phyloP scores from a whole-genome alignment of 2,888 invertebrate species.

The Seira sanloemensis region DNA sequence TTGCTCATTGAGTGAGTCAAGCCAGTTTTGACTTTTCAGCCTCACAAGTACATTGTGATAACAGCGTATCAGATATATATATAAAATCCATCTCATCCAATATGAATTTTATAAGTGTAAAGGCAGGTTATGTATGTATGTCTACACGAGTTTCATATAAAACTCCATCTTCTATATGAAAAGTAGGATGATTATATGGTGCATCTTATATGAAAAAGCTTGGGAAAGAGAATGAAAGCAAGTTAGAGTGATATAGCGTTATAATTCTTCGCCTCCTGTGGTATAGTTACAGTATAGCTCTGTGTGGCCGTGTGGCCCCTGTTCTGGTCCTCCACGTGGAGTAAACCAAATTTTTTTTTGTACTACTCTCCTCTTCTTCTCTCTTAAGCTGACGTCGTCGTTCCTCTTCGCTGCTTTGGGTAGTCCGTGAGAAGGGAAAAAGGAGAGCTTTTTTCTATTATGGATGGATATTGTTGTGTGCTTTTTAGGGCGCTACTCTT shows the following conservation, averaged over 20 bases:
- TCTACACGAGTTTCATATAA: conserved; percentile 63
- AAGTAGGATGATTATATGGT: conserved; percentile 25
- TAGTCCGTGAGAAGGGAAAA: conserved; percentile 44
- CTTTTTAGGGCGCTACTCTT: conserved; percentile 68
- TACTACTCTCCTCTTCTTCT: conserved; percentile 35
- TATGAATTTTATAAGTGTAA: conserved; percentile 26
- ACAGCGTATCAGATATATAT: conserved; percentile 2
- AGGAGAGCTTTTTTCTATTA: no score
- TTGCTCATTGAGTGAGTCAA: conserved; percentile 48
- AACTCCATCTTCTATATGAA: not conserved
- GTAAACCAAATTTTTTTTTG: conserved; percentile 64
- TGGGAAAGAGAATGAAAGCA: conserved; percentile 41
- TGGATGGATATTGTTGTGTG: no score
- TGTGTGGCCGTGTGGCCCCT: conserved; percentile 63
- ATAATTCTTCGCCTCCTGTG: not conserved
- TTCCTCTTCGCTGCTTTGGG: conserved; percentile 60
- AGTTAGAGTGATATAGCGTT: conserved; percentile 21
- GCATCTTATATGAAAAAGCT: conserved; percentile 18
- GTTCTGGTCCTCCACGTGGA: conserved; percentile 67
- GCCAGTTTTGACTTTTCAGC: conserved; percentile 24
- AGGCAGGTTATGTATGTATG: conserved; percentile 45
- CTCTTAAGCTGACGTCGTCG: conserved; percentile 61
- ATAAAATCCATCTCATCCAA: not conserved
- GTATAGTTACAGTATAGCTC: conserved; percentile 26
- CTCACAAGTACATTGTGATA: not conserved